A percentile compares a stretch with the other conserved stretches of the same genome.
phyloP scores from a whole-genome alignment of 1,140 invertebrate species.

The Heliconius himera region DNA sequence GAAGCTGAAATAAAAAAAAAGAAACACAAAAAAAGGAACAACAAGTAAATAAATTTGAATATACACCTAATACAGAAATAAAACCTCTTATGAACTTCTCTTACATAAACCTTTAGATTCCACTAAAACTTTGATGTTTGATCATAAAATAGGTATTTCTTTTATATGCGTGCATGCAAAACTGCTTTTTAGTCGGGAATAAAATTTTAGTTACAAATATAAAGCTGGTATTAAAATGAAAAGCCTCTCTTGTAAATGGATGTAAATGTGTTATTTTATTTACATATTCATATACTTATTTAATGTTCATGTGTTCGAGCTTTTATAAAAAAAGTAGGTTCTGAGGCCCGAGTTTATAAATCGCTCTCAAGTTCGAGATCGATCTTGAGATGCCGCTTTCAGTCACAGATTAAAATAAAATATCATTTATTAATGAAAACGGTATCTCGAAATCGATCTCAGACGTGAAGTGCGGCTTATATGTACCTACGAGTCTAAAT shows the following conservation, averaged over 20 bases:
- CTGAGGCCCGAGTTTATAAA: too few species aligned
- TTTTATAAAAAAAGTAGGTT: not conserved
- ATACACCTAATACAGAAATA: conserved; percentile 22
- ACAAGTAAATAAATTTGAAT: not conserved
- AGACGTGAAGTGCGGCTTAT: too few species aligned
- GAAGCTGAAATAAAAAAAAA: too few species aligned
- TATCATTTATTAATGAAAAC: too few species aligned
- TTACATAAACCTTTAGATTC: conserved; percentile 35
- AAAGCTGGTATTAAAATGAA: not conserved
- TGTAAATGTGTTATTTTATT: not conserved
- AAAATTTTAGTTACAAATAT: conserved; percentile 7
- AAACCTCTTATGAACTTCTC: conserved; percentile 37
- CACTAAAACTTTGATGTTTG: conserved; percentile 38
- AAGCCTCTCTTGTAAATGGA: conserved; percentile 6
- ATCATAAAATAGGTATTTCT: conserved; percentile 39
- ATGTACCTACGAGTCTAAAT: too few species aligned
- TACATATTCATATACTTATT: not conserved
- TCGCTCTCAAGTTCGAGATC: too few species aligned
- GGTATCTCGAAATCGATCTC: too few species aligned
- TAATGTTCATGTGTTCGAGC: not conserved
- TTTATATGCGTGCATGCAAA: conserved; percentile 30
- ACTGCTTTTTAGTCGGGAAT: conserved; percentile 1
- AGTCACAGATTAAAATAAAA: too few species aligned
- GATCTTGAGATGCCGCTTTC: too few species aligned
- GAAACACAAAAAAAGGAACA: too few species aligned